Conservation (phyloP, 2,113 vertebrate species). For the Centropus bengalensis region DNA sequence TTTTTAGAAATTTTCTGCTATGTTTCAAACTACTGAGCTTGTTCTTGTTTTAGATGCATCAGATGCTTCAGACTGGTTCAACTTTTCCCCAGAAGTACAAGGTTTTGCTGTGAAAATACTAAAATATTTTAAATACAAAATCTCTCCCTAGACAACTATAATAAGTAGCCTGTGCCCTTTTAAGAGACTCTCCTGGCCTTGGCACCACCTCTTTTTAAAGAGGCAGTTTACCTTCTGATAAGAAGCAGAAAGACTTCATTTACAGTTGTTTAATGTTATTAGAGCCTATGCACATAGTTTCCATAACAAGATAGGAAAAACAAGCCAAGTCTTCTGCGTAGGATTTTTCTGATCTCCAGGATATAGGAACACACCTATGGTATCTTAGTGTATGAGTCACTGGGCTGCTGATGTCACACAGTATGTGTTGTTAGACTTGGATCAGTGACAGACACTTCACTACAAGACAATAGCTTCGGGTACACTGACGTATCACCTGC, state of each 20-base stretch:
- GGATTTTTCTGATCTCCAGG: slow-evolving; percentile 49
- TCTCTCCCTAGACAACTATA: slow-evolving; percentile 3
- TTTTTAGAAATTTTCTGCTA: neutral
- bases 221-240: slow-evolving; percentile 55
- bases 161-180: neutral
- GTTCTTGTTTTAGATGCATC: neutral
- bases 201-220: slow-evolving; percentile 58
- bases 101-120: neutral
- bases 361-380: slow-evolving; percentile 55
- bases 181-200: neutral
- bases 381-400: slow-evolving; percentile 66
- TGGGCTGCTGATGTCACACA: slow-evolving; percentile 34
- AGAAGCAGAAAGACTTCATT: slow-evolving; percentile 49
- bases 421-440: neutral
- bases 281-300: slow-evolving; percentile 12
- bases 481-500: neutral
- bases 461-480: slow-evolving; percentile 13
- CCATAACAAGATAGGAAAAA: slow-evolving; percentile 25
- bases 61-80: neutral
- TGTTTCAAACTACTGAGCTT: neutral
- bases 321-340: slow-evolving; percentile 25
- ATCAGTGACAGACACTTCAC: slow-evolving; percentile 40
- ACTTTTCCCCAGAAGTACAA: neutral
- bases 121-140: neutral
- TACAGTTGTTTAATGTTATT: slow-evolving; percentile 3